Conservation (phyloP, 2,113 vertebrate genomes). For the Camelus bactrianus region DNA sequence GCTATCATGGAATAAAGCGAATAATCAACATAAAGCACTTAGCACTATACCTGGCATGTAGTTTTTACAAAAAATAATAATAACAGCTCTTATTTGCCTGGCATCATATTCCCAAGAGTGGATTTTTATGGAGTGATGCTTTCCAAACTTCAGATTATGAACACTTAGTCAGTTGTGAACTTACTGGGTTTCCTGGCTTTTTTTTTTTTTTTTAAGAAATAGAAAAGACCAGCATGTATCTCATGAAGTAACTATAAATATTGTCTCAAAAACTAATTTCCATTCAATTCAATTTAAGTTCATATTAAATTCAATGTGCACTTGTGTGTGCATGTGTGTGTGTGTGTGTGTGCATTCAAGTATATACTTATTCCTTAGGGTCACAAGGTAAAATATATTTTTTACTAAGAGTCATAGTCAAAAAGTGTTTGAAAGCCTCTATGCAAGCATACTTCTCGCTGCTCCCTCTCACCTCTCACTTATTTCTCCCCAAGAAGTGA, state of each 20-base stretch:
- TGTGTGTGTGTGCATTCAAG: neutral
- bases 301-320: neutral
- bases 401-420: neutral
- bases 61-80: neutral
- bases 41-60: neutral
- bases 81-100: neutral
- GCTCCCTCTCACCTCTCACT: neutral
- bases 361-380: neutral
- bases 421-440: conserved; percentile 43
- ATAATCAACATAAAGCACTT: conserved; percentile 15
- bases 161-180: neutral
- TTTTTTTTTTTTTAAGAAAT: neutral
- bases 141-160: neutral
- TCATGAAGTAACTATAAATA: neutral
- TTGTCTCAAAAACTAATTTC: conserved; percentile 12
- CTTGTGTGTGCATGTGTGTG: neutral
- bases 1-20: neutral
- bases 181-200: neutral
- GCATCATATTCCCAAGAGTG: neutral
- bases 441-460: neutral
- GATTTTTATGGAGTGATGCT: neutral
- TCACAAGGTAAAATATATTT: conserved; percentile 5
- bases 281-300: conserved; percentile 24
- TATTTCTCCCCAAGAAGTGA: conserved; percentile 9
- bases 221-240: neutral